These are phyloP conservation scores for Actenoides lindsayi DNA, from an alignment of 2,113 vertebrate species.

Conservation along the genomic window DNA sequence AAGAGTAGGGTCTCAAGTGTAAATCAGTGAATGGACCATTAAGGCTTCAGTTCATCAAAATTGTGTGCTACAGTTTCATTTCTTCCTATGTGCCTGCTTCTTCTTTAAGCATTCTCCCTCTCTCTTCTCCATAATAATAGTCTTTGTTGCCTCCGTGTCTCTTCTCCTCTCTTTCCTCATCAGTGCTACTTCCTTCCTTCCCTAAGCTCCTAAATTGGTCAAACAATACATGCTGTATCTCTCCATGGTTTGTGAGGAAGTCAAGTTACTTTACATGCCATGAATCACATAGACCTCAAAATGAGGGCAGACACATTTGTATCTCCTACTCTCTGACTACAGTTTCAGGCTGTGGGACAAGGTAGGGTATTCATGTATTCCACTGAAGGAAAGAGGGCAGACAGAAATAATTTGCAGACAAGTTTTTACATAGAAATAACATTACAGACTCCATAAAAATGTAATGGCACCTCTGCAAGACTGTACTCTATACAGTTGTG, in stretches of 20 bases:
- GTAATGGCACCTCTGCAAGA: background rate
- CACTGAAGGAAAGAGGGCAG: background rate
- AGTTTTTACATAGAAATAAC: background rate
- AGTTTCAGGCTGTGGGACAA: background rate
- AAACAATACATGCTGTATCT: background rate
- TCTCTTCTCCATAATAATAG: background rate
- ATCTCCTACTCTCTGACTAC: background rate
- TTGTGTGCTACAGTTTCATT: background rate
- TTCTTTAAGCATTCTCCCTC: background rate
- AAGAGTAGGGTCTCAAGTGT: background rate
- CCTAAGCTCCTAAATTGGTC: background rate
- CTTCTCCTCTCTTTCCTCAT: background rate
- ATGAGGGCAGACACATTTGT: background rate
- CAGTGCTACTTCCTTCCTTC: background rate
- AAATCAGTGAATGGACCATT: background rate
- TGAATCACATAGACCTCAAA: background rate
- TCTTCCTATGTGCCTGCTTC: background rate
- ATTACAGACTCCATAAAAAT: background rate
- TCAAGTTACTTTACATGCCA: background rate
- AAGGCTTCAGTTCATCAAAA: background rate
- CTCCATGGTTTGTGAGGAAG: fast-evolving
- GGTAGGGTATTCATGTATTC: background rate
- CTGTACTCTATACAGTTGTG: background rate
- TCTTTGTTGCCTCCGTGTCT: background rate
- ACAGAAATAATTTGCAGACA: background rate